Percentiles rank a stretch among this genome's conserved stretches.
phyloP scores from a whole-genome alignment of 1,140 invertebrate species.

The Andricus grossulariae region DNA sequence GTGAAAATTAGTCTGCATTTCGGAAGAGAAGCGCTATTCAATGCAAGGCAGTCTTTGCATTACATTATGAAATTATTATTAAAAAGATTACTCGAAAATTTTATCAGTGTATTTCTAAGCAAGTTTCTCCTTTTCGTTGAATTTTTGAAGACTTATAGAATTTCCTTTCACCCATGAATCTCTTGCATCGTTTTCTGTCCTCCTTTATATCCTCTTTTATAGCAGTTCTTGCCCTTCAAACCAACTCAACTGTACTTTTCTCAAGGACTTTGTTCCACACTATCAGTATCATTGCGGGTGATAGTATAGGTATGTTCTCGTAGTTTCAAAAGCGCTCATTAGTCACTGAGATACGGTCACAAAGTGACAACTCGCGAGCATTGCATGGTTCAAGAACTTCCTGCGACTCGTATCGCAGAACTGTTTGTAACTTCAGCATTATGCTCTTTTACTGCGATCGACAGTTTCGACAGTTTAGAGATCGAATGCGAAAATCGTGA shows the following conservation, averaged over 20 bases:
- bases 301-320: slow-evolving; percentile 43
- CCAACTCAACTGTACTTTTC: not conserved
- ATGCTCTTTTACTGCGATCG: slow-evolving; percentile 71
- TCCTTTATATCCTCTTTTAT: slow-evolving; percentile 23
- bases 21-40: too few species aligned
- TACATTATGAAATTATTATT: too few species aligned
- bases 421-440: slow-evolving; percentile 72
- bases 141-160: not conserved
- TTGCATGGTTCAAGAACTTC: slow-evolving; percentile 69
- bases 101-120: too few species aligned
- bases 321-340: slow-evolving; percentile 71
- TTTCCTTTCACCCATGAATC: not conserved
- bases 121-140: too few species aligned
- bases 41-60: too few species aligned
- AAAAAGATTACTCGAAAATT: too few species aligned
- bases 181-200: not conserved
- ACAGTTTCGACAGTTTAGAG: slow-evolving; percentile 71
- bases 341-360: slow-evolving; percentile 70
- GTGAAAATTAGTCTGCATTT: too few species aligned
- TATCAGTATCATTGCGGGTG: slow-evolving; percentile 9
- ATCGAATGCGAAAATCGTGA: slow-evolving; percentile 65
- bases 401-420: slow-evolving; percentile 65
- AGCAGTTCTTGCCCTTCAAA: slow-evolving; percentile 12
- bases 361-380: slow-evolving; percentile 69
- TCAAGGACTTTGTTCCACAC: slow-evolving; percentile 15